Conservation (phyloP, 2,113 vertebrate species). For the Isurus oxyrinchus region DNA sequence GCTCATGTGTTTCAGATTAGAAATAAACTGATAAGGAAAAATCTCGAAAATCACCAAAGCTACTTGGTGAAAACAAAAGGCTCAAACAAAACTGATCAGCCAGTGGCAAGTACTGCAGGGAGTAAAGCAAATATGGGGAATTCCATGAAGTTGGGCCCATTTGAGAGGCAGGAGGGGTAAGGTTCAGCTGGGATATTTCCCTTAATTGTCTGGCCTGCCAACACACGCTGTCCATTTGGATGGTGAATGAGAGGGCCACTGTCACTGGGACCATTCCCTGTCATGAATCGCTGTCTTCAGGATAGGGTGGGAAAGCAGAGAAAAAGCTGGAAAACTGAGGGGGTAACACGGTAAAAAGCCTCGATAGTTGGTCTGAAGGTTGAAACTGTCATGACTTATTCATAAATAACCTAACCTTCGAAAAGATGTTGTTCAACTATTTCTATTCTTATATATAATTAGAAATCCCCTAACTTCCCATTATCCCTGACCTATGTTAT, state of each 20-base stretch:
- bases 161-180: not conserved
- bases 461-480: slow-evolving; percentile 10
- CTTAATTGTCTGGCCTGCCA: not conserved
- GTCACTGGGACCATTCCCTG: not conserved
- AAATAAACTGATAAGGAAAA: not conserved
- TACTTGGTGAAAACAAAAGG: not conserved
- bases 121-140: not conserved
- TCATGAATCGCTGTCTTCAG: not conserved
- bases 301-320: no score
- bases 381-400: not conserved
- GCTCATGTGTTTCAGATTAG: not conserved
- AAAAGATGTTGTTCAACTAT: not conserved
- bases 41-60: not conserved
- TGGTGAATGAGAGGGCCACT: not conserved
- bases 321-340: not conserved
- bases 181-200: not conserved
- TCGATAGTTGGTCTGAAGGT: not conserved
- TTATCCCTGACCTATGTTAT: not conserved
- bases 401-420: not conserved
- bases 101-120: not conserved
- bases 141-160: not conserved
- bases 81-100: not conserved
- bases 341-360: not conserved
- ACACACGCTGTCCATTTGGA: not conserved
- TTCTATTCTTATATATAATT: not conserved